A percentile compares a stretch with the other conserved stretches of the same genome.
These are phyloP conservation scores for Fregetta grallaria DNA, from an alignment of 2,113 vertebrate genomes.

Conservation along the genomic window DNA sequence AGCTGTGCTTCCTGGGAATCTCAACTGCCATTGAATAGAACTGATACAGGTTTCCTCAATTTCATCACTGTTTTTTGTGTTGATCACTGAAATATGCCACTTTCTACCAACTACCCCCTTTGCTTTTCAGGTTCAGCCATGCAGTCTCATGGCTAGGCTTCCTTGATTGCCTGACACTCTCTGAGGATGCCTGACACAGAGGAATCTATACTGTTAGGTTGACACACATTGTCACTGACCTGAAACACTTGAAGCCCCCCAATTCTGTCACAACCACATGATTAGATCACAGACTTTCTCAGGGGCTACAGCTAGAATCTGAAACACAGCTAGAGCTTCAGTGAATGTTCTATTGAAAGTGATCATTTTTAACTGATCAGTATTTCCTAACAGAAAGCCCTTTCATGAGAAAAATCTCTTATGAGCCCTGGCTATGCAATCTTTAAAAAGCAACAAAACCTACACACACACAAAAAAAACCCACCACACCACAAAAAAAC, in stretches of 20 bases:
- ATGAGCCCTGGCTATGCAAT: not conserved
- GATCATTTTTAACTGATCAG: not conserved
- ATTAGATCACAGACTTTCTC: not conserved
- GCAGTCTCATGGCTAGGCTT: rapidly evolving
- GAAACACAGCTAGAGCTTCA: not conserved
- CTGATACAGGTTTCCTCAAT: not conserved
- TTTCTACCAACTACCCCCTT: not conserved
- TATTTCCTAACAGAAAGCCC: not conserved
- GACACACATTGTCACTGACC: not conserved
- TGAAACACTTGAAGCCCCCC: not conserved
- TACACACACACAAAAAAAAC: no score
- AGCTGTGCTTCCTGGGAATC: not conserved
- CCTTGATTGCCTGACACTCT: not conserved
- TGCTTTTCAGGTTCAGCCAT: not conserved
- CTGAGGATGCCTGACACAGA: not conserved
- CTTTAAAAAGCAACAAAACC: not conserved
- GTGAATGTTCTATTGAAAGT: not conserved
- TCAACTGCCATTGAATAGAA: not conserved
- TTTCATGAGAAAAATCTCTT: not conserved
- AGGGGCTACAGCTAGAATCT: not conserved
- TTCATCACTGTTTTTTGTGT: not conserved
- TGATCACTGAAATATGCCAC: not conserved
- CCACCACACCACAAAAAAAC: not conserved
- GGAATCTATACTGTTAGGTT: no score
- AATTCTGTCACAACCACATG: not conserved